phyloP scores from a whole-genome alignment of 2,113 vertebrate species.

The Xyrauchen texanus region DNA sequence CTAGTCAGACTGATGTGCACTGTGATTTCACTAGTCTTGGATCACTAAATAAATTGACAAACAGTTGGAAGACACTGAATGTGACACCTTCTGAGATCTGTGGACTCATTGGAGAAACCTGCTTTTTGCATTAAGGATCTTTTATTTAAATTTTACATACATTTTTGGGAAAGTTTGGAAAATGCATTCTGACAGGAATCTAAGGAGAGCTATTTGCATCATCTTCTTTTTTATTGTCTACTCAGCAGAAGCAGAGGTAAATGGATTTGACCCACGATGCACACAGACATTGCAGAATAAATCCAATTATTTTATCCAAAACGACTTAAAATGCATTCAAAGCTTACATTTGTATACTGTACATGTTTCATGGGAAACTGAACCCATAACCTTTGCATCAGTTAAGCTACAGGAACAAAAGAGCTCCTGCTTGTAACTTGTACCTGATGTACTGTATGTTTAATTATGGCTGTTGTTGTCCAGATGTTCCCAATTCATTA shows the following conservation, averaged over 20 bases:
- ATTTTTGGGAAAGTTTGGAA: not conserved
- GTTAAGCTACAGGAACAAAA: no score
- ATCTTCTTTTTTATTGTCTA: constrained; percentile 18
- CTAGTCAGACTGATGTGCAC: not conserved
- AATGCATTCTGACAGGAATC: constrained; percentile 23
- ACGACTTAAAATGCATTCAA: no score
- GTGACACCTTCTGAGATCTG: not conserved
- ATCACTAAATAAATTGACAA: not conserved
- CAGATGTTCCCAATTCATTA: no score
- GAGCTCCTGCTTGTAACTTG: no score
- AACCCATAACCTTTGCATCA: no score
- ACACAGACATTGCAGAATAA: not conserved
- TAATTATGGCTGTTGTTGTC: no score
- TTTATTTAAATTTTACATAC: not conserved
- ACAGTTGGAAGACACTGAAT: not conserved
- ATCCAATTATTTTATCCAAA: not conserved
- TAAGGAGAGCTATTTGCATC: not conserved
- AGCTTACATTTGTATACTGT: no score
- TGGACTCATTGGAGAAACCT: not conserved
- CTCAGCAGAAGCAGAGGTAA: constrained; percentile 41
- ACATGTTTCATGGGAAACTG: no score
- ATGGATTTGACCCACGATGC: constrained; percentile 2
- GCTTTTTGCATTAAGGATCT: constrained; percentile 26
- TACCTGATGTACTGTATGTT: no score
- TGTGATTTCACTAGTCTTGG: not conserved